Conservation (phyloP, 1,140 invertebrate species). For the Drusus annulatus region DNA sequence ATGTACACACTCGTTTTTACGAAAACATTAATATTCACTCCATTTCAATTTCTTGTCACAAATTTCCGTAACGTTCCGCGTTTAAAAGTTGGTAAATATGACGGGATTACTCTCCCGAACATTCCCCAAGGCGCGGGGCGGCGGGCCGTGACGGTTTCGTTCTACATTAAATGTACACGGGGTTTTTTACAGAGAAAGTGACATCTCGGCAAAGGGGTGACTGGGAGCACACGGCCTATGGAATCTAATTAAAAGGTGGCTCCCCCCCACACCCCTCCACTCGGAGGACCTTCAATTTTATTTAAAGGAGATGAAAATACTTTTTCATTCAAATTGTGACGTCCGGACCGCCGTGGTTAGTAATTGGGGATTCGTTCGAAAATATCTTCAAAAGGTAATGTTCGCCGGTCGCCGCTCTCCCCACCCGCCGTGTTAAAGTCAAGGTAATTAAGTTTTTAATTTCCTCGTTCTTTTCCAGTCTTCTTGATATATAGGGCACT, state of each 20-base stretch:
- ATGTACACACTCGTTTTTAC: too few relatives aligned
- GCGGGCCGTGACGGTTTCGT: constrained; percentile 23
- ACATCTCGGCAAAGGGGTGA: constrained; percentile 38
- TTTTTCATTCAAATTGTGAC: constrained; percentile 38
- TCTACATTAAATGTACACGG: constrained; percentile 31
- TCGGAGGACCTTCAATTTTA: constrained; percentile 28
- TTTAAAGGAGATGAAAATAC: constrained; percentile 37
- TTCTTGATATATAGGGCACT: too few relatives aligned
- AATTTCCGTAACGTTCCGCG: not conserved
- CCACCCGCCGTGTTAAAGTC: not conserved
- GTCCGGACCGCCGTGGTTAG: constrained; percentile 9
- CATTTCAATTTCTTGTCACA: not conserved
- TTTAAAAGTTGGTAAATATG: constrained; percentile 10
- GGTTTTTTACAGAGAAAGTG: constrained; percentile 5
- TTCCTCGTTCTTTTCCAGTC: not conserved
- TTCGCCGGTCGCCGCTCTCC: too few relatives aligned
- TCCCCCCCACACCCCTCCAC: constrained; percentile 5
- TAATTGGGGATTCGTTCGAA: constrained; percentile 17
- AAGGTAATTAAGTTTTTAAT: constrained; percentile 6
- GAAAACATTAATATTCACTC: too few relatives aligned
- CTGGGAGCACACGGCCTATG: constrained; percentile 29
- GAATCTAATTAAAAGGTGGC: constrained; percentile 46
- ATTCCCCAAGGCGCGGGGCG: not conserved
- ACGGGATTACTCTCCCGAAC: constrained; percentile 8
- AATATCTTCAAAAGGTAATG: constrained; percentile 5